A percentile compares a stretch with the other conserved stretches of the same genome.
Evolutionary conservation across 2,797 vertebrate genomes (phyloP).

Genomic region (Alauda arvensis): DNA sequence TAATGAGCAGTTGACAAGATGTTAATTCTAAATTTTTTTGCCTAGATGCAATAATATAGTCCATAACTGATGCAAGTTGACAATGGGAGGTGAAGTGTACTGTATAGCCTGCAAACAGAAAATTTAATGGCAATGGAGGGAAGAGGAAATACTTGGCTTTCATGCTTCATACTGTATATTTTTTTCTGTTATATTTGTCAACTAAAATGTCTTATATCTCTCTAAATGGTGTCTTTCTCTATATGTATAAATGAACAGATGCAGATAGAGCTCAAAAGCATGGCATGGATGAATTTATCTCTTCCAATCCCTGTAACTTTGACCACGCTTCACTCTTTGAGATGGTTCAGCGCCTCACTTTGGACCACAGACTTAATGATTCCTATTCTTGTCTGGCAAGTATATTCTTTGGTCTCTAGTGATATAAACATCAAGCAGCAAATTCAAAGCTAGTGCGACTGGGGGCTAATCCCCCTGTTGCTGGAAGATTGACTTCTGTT

Average conservation of each 20-base stretch:
- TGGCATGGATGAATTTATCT: conserved; percentile 99
- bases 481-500: conserved; percentile 45
- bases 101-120: conserved; percentile 65
- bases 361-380: conserved; percentile 98
- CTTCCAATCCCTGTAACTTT: conserved; percentile 97
- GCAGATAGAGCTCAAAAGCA: conserved; percentile 99
- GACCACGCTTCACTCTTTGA: conserved; percentile 96
- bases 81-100: conserved; percentile 92
- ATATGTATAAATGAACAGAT: conserved; percentile 90
- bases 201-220: conserved; percentile 78
- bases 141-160: conserved; percentile 57
- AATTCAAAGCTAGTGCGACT: conserved; percentile 57
- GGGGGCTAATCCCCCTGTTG: conserved; percentile 42
- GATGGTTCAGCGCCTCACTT: conserved; percentile 93
- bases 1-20: conserved; percentile 69
- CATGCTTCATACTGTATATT: conserved; percentile 71
- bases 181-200: conserved; percentile 73
- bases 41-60: conserved; percentile 67
- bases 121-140: conserved; percentile 42
- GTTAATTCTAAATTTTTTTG: conserved; percentile 71
- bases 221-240: conserved; percentile 92
- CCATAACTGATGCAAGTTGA: conserved; percentile 94
- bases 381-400: conserved; percentile 98
- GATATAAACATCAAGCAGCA: conserved; percentile 65
- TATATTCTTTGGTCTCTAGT: conserved; percentile 78